Base-by-base conservation (phyloP, 2,113 vertebrate species). In the Mobula birostris region DNA sequence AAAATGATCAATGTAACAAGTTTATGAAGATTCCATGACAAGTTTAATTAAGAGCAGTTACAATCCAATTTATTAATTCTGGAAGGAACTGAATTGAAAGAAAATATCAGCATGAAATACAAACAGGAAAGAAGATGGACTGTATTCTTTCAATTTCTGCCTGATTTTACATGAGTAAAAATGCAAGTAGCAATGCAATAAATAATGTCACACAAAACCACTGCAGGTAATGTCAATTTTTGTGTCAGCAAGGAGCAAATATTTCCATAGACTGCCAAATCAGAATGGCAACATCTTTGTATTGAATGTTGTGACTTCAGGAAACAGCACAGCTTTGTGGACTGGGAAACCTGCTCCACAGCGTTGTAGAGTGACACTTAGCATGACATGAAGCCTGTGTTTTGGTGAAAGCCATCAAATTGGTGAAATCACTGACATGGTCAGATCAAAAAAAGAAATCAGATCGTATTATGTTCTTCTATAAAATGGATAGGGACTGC, bases 11-110 rank as follows among this genome's bases (percentile, higher is more conserved):
- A 82, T 19, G 19, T 58, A 61, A 29, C 58, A 61, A 61, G 12
- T 76, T 36, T 48, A 8, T 93, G 27, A 93, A 74, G 91, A 27
- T 93, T 74, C 70, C 11, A 56, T 24, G 74, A 68, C 32, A 21
- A 9, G 68, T 74, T 93, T 29, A 40, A 56, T 93, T 92, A 74
- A 93, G 68, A 72, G 24, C 91, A 93, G 72, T 74, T 93, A 48
- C 90, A 66, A 90, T 68, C 61, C 56, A 48, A 21, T 63, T n/a
- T 61, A 27, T n/a, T 63, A 2, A 90, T 90, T 63, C 63, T 32
- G 27, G 0, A 32, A 78, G 32, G 32, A 78, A 78, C n/a, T 70
- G 68, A 32, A 78, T 32, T 78, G 29, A 48, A 48, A 72, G 21
- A 74, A 40, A 27, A 48, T 48, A 27, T 19, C 9, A 48, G 15